These are phyloP conservation scores for Baccha elongata DNA, from an alignment of 2,888 invertebrate species.

Conservation along the genomic window DNA sequence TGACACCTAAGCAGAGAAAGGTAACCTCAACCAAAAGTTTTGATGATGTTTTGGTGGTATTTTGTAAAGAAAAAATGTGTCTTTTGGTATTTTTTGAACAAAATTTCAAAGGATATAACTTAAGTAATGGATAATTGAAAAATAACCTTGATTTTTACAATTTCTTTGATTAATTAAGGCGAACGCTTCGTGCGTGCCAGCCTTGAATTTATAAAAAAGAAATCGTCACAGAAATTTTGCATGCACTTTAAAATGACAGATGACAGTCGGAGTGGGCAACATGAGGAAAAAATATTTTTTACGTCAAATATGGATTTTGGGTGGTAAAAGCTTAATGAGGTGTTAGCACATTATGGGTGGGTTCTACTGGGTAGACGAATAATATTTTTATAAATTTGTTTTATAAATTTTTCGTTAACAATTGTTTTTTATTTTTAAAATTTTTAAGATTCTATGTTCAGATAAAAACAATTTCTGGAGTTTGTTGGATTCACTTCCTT, in stretches of 20 bases:
- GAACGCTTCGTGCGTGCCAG: constrained; percentile 81
- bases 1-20: constrained; percentile 67
- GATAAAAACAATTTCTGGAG: too few relatives aligned
- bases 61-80: neutral
- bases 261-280: constrained; percentile 34
- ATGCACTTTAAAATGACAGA: constrained; percentile 46
- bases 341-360: too few relatives aligned
- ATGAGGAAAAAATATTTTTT: neutral
- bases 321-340: too few relatives aligned
- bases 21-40: constrained; percentile 60
- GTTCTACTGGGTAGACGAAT: too few relatives aligned
- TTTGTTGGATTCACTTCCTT: too few relatives aligned
- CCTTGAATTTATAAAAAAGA: constrained; percentile 80
- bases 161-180: constrained; percentile 77
- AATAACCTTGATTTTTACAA: constrained; percentile 73
- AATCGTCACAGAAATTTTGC: constrained; percentile 65
- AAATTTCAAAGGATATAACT: too few relatives aligned
- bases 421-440: too few relatives aligned
- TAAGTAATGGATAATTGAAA: neutral
- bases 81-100: neutral
- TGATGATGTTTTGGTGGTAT: neutral
- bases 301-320: too few relatives aligned
- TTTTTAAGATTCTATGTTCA: too few relatives aligned
- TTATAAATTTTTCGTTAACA: too few relatives aligned
- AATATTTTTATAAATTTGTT: too few relatives aligned